phyloP scores from a whole-genome alignment of 1,140 invertebrate genomes.

The Neodiprion pinetum region DNA sequence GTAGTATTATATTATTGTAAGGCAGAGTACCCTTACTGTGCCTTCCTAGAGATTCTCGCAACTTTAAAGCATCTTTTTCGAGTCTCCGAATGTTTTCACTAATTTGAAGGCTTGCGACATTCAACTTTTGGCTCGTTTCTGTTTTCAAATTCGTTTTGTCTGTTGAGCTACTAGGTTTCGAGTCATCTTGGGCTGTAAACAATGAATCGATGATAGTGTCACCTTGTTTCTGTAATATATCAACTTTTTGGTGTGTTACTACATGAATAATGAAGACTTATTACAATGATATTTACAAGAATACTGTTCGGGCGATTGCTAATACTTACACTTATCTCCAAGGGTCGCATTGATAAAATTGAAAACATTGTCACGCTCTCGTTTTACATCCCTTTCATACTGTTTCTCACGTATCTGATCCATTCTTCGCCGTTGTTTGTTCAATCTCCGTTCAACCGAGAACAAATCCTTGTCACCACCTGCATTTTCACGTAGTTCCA shows the following conservation, averaged over 20 bases:
- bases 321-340: constrained; percentile 54
- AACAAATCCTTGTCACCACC: constrained; percentile 74
- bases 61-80: constrained; percentile 71
- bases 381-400: constrained; percentile 67
- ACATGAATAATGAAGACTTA: too few species aligned
- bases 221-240: background rate
- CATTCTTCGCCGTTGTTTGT: constrained; percentile 70
- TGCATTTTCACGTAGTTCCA: constrained; percentile 76
- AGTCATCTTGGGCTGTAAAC: constrained; percentile 36
- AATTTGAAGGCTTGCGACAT: constrained; percentile 77
- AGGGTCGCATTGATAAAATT: constrained; percentile 82
- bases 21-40: constrained; percentile 65
- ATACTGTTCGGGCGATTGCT: background rate
- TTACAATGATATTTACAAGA: background rate
- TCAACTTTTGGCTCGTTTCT: constrained; percentile 72
- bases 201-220: constrained; percentile 17
- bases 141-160: constrained; percentile 61
- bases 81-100: constrained; percentile 74
- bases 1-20: constrained; percentile 66
- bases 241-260: constrained; percentile 4
- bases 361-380: constrained; percentile 73
- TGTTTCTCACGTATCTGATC: constrained; percentile 67
- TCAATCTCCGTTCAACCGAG: constrained; percentile 74
- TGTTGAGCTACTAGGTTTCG: constrained; percentile 44
- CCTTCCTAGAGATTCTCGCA: constrained; percentile 69